Conservation (phyloP, 2,888 invertebrate genomes). For the Dichetophora obliterata region DNA sequence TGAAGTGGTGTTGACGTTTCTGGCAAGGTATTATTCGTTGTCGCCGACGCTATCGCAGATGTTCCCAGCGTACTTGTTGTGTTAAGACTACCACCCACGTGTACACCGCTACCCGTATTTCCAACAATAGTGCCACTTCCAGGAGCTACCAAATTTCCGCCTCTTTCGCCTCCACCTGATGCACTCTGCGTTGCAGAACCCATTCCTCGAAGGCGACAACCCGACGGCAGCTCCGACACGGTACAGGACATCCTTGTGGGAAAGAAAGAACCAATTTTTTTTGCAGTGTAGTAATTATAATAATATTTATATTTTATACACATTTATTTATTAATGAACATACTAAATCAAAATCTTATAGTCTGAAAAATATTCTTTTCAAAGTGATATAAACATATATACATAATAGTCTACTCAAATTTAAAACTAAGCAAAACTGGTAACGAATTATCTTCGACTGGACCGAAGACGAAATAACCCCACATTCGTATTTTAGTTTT, state of each 20-base stretch:
- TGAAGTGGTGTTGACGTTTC: constrained; percentile 64
- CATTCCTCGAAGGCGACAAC: constrained; percentile 70
- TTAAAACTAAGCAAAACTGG: too few species aligned
- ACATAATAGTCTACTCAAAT: too few species aligned
- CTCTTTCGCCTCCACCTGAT: constrained; percentile 49
- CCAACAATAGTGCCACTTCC: constrained; percentile 51
- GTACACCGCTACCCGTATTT: constrained; percentile 57
- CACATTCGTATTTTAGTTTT: too few species aligned
- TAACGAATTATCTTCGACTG: too few species aligned
- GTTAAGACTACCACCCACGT: constrained; percentile 58
- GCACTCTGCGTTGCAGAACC: constrained; percentile 65
- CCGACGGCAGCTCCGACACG: constrained; percentile 71
- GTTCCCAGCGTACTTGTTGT: constrained; percentile 56
- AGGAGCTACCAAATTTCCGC: constrained; percentile 49
- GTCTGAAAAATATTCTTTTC: too few species aligned
- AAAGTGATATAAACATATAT: too few species aligned
- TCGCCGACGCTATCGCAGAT: constrained; percentile 33
- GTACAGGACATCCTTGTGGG: constrained; percentile 72
- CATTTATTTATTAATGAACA: too few species aligned
- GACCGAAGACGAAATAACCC: too few species aligned
- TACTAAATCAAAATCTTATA: too few species aligned
- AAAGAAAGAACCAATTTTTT: background rate
- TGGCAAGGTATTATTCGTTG: constrained; percentile 59
- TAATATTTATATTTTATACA: too few species aligned
- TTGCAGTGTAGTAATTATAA: background rate